These are phyloP conservation scores for Nomia melanderi DNA, from an alignment of 1,140 invertebrate genomes.

Conservation along the genomic window DNA sequence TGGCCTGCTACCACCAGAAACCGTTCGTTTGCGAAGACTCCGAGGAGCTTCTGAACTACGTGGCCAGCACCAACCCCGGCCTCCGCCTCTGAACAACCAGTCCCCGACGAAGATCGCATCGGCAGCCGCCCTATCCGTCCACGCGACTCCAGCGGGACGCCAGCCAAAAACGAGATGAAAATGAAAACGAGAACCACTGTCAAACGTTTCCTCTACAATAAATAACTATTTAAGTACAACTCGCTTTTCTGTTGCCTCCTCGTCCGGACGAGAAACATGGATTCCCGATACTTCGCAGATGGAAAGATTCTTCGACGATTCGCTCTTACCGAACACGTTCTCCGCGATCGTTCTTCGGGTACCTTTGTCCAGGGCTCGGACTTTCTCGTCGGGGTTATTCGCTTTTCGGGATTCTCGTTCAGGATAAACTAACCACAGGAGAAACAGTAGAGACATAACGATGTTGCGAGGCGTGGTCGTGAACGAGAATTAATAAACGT, in stretches of 20 bases:
- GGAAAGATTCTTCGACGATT: no score
- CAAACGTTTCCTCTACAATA: neutral
- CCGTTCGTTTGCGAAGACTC: constrained; percentile 94
- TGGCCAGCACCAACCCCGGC: constrained; percentile 89
- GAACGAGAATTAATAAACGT: no score
- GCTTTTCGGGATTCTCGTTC: no score
- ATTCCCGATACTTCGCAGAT: no score
- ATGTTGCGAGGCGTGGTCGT: no score
- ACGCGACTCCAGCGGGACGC: constrained; percentile 40
- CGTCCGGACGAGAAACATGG: no score
- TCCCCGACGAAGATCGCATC: constrained; percentile 42
- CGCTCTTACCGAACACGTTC: no score
- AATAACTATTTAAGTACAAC: neutral
- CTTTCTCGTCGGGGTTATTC: no score
- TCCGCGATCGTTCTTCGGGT: no score
- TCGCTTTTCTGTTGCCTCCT: neutral
- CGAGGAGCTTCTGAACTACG: constrained; percentile 91
- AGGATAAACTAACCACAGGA: no score
- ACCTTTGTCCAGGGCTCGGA: no score
- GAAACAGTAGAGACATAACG: no score
- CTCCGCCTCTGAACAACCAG: constrained; percentile 85
- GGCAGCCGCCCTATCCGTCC: constrained; percentile 35
- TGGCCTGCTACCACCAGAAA: constrained; percentile 95
- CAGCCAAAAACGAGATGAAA: constrained; percentile 23
- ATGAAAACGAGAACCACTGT: neutral